phyloP scores from a whole-genome alignment of 2,888 invertebrate species.

The Dromius quadrimaculatus region DNA sequence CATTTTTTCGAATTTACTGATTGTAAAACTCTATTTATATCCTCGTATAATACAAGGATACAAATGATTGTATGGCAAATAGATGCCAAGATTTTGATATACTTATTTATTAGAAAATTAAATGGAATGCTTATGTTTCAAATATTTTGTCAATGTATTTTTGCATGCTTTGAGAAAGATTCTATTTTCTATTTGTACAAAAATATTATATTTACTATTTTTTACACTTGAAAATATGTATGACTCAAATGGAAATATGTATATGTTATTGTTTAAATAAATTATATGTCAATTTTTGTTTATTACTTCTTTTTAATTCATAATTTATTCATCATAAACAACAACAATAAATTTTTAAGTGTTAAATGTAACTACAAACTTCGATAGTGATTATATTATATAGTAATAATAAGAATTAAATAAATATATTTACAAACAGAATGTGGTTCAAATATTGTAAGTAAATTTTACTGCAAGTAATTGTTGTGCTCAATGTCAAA shows the following conservation, averaged over 20 bases:
- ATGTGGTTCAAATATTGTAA: too few relatives aligned
- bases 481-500: too few relatives aligned
- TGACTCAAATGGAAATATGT: background rate
- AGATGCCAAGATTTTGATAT: conserved; percentile 1
- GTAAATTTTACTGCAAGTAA: too few relatives aligned
- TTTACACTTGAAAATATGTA: conserved; percentile 21
- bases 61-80: background rate
- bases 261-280: conserved; percentile 5
- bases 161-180: background rate
- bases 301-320: too few relatives aligned
- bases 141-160: background rate
- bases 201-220: conserved; percentile 16
- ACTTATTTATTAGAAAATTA: background rate
- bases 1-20: too few relatives aligned
- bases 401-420: too few relatives aligned
- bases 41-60: background rate
- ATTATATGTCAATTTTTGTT: background rate
- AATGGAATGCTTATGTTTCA: too few relatives aligned
- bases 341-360: background rate
- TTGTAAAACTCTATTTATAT: too few relatives aligned
- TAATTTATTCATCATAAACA: background rate
- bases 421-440: too few relatives aligned
- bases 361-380: too few relatives aligned
- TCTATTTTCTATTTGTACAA: conserved; percentile 10
- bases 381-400: too few relatives aligned